phyloP scores from a whole-genome alignment of 2,113 vertebrate genomes.

The Nycticebus coucang region DNA sequence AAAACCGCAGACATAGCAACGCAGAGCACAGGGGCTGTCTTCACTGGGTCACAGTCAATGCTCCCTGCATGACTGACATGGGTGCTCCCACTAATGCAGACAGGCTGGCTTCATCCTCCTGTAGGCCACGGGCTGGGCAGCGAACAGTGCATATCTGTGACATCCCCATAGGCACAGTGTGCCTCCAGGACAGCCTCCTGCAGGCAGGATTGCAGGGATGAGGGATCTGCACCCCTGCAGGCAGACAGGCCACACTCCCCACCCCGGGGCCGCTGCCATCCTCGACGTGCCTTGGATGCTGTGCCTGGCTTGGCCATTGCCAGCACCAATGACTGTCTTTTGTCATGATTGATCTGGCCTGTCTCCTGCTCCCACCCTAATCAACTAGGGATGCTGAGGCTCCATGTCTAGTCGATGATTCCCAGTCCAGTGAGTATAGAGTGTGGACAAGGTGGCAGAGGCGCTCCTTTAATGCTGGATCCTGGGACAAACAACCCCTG shows the following conservation, averaged over 20 bases:
- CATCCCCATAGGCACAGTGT: no score
- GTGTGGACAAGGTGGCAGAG: rapidly evolving
- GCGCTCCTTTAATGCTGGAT: rapidly evolving
- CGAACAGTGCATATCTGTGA: no score
- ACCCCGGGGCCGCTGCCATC: rapidly evolving
- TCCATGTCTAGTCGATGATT: neutral
- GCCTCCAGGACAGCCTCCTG: neutral
- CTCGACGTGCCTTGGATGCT: rapidly evolving
- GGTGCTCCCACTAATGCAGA: neutral
- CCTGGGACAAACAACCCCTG: neutral
- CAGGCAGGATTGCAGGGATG: rapidly evolving
- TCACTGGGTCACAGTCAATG: rapidly evolving
- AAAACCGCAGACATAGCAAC: no score
- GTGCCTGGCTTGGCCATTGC: rapidly evolving
- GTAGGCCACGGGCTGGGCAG: no score
- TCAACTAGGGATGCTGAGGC: rapidly evolving
- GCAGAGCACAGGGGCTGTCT: neutral
- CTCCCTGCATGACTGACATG: rapidly evolving
- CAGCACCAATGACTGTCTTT: rapidly evolving
- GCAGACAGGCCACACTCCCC: neutral
- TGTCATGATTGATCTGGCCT: rapidly evolving
- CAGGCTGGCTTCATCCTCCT: neutral
- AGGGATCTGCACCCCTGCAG: rapidly evolving
- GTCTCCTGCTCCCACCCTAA: rapidly evolving
- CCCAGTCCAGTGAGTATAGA: neutral